Conservation (phyloP, 1,140 invertebrate genomes). For the Helicoverpa armigera region DNA sequence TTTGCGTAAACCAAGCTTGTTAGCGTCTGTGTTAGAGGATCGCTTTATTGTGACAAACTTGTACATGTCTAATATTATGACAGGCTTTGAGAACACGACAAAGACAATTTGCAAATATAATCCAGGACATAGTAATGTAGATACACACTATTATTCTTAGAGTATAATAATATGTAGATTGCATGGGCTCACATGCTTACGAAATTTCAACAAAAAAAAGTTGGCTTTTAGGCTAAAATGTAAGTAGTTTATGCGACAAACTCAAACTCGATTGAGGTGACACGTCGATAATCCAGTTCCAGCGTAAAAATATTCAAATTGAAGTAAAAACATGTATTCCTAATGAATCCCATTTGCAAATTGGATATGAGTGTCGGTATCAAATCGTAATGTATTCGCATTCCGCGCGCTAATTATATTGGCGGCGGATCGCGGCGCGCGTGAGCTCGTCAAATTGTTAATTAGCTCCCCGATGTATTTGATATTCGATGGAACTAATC, state of each 20-base stretch:
- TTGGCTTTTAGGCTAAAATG: background rate
- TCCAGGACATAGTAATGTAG: no score
- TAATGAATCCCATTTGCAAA: constrained; percentile 15
- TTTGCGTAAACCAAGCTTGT: constrained; percentile 1
- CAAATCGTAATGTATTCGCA: constrained; percentile 11
- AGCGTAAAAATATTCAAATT: constrained; percentile 17
- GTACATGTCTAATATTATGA: background rate
- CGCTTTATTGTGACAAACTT: background rate
- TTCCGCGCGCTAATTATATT: constrained; percentile 17
- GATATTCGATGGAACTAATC: constrained; percentile 9
- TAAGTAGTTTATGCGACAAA: background rate
- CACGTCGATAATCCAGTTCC: background rate
- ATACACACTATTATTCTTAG: no score
- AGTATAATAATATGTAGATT: no score
- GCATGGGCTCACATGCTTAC: background rate
- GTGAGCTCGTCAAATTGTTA: background rate
- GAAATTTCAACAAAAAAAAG: no score
- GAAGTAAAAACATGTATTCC: constrained; percentile 29
- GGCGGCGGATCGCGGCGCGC: background rate
- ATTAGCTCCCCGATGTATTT: constrained; percentile 9
- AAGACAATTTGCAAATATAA: background rate
- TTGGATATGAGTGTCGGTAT: constrained; percentile 16
- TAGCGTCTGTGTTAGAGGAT: background rate
- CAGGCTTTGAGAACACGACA: background rate
- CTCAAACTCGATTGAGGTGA: background rate